Evolutionary conservation across 2,113 vertebrate genomes (phyloP), one percentile per base, ranked within the genome.

Genomic region (Coryphaenoides rupestris): DNA sequence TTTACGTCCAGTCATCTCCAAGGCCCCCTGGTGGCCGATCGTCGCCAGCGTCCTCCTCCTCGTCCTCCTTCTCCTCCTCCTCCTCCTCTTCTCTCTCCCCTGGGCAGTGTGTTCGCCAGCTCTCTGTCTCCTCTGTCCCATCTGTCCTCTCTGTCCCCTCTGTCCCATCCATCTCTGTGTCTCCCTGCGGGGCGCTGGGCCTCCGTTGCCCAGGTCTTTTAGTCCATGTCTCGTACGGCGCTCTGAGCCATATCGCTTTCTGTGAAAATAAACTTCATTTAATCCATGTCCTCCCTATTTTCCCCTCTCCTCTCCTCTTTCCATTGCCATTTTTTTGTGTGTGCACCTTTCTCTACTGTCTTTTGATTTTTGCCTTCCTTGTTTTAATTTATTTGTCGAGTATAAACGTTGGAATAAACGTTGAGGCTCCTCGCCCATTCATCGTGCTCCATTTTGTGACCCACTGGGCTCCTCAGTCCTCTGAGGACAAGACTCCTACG

Each of bases 191-290:
- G 73, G 73, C 82, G 84, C 64, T 75, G 75, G 89, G 90, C 87
- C 73, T 70, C 68, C 60, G 78, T 86, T 81, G 78, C 79, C 46
- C 33, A 65, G 74, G 79, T 76, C 83, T 83, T 70, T 72, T 68
- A 69, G 49, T 81, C 85, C 80, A 86, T 89, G 83, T 89, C 58
- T 90, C 94, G 91, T 93, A 89, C 91, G 96, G 91, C 93, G 88
- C 85, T 80, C 77, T 83, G 73, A 87, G 78, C 81, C 75, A 17
- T 74, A 69, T 79, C 85, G 78, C 86, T 85, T 85, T 87, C 68
- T 95, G 93, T 96, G 93, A 96, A 12, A 98, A 98, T 98, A 98
- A 98, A 97, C 87, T 90, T 88, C 88, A 80, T 90, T 83, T 73
- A 84, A 88, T 82, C 82, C 55, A 57, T 84, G 81, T 85, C 84